Evolutionary conservation across 2,888 invertebrate species (phyloP).

Genomic region (Drosophila fulvimacula): DNA sequence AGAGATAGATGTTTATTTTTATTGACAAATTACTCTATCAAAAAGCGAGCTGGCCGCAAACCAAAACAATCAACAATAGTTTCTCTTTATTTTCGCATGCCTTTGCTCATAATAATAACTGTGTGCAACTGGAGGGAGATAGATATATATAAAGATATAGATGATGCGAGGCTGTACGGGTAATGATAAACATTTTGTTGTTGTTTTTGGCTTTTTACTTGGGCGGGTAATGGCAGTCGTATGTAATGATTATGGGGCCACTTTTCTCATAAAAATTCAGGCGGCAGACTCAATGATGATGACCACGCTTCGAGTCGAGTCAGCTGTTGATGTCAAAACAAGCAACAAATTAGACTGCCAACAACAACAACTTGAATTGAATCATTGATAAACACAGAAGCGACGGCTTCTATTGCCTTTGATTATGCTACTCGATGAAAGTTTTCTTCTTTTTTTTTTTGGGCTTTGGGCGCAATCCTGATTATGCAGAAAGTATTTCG

Average conservation of each 20-base stretch:
- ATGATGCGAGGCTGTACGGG: slow-evolving; percentile 42
- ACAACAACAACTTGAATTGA: slow-evolving; percentile 57
- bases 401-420: slow-evolving; percentile 45
- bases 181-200: slow-evolving; percentile 65
- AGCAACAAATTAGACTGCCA: slow-evolving; percentile 70
- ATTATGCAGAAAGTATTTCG: slow-evolving; percentile 48
- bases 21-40: slow-evolving; percentile 67
- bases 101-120: slow-evolving; percentile 23
- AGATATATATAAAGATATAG: not conserved
- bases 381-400: slow-evolving; percentile 64
- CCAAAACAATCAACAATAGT: slow-evolving; percentile 50
- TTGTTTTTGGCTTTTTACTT: slow-evolving; percentile 28
- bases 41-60: slow-evolving; percentile 27
- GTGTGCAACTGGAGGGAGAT: not conserved
- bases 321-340: slow-evolving; percentile 68
- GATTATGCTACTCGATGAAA: slow-evolving; percentile 39
- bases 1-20: slow-evolving; percentile 33
- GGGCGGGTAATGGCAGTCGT: slow-evolving; percentile 68
- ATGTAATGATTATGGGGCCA: slow-evolving; percentile 76
- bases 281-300: slow-evolving; percentile 59
- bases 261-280: slow-evolving; percentile 77
- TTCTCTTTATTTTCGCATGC: slow-evolving; percentile 35
- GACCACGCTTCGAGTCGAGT: slow-evolving; percentile 23
- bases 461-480: slow-evolving; percentile 23
- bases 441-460: not conserved